Conservation (phyloP, 2,113 vertebrate genomes). For the Atrichornis clamosus region DNA sequence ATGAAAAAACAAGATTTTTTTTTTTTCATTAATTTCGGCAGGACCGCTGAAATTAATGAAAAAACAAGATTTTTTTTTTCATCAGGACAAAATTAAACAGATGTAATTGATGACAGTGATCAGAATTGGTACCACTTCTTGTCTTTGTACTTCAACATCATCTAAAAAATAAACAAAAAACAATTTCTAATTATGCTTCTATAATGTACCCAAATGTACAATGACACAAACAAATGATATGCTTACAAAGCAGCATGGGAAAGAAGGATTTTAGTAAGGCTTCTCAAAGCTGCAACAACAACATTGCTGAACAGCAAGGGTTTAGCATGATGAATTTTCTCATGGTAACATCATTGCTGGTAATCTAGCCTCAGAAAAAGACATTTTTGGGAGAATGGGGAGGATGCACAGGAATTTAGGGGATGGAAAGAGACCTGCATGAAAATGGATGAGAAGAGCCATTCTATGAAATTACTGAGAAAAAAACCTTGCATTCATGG, state of each 20-base stretch:
- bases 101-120: slow-evolving; percentile 71
- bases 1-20: slow-evolving; percentile 64
- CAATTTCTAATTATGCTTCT: background rate
- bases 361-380: background rate
- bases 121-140: slow-evolving; percentile 99
- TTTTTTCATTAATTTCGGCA: no score
- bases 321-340: background rate
- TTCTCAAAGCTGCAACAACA: background rate
- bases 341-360: background rate
- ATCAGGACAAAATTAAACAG: slow-evolving; percentile 74
- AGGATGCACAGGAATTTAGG: background rate
- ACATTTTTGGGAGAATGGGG: background rate
- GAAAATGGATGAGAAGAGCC: background rate
- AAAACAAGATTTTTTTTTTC: slow-evolving; percentile 63
- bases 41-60: slow-evolving; percentile 77
- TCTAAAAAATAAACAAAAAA: slow-evolving; percentile 73
- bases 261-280: background rate
- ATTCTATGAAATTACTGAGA: background rate
- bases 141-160: slow-evolving; percentile 99
- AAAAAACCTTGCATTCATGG: background rate
- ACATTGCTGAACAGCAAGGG: background rate
- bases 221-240: background rate
- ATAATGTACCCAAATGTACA: background rate
- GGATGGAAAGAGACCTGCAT: background rate
- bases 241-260: background rate